Base-by-base conservation (phyloP, 1,140 invertebrate genomes). In the Cephus cinctus region DNA sequence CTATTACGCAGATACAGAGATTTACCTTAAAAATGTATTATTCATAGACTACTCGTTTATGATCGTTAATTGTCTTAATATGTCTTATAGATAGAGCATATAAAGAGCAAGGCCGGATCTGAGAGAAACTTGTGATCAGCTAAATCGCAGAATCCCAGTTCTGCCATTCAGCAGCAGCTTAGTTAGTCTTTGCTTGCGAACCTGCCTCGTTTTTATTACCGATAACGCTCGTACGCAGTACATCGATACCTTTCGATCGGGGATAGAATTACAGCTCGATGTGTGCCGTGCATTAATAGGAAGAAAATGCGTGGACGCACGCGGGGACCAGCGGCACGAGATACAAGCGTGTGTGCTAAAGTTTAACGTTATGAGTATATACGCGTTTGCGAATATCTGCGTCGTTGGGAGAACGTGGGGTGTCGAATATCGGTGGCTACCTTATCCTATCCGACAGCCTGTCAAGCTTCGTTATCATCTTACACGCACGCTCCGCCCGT, bases 401-500 rank as follows among this genome's bases (percentile, higher is more conserved):
- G 52, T 59, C 51, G 52, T 46, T 55, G 55, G 52, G 51, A 67
- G 52, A 53, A 56, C 48, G 50, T 41, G 35, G 56, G 61, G 65
- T 75, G 62, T 75, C 69, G 51, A 67, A 52, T 75, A 43, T 70
- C 71, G 51, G 62, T 62, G 56, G 72, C 67, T 62, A 67, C 60
- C 61, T 72, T 60, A 69, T 69, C 60, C 59, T 58, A 63, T 53
- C 54, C 57, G 63, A 67, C 63, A 69, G 67, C 68, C 65, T 71
- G 71, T 74, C 73, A 71, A 67, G 59, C 71, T 63, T 71, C 70
- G 50, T 72, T 75, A 76, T 72, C 67, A 41, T 63, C 68, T 75
- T 75, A 70, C 71, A 69, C 51, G 35, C 58, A 53, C 48, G 44
- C 53, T 67, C 59, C 50, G 45, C 36, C 45, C 41, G 41, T 56